These are phyloP conservation scores for Agrochola lychnidis DNA, from an alignment of 2,888 invertebrate genomes.

Conservation along the genomic window DNA sequence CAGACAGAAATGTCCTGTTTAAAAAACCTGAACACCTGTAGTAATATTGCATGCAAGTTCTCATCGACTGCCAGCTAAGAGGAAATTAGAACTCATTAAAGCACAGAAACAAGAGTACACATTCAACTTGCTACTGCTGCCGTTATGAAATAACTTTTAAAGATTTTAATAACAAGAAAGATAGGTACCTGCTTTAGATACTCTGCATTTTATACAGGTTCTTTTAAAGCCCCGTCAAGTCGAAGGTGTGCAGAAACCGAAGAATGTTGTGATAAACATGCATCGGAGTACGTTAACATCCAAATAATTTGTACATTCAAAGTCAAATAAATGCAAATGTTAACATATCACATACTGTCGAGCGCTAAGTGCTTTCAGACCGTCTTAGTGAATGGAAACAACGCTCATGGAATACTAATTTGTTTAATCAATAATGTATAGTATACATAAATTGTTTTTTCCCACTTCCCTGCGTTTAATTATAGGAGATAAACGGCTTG, in stretches of 20 bases:
- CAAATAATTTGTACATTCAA: conserved; percentile 42
- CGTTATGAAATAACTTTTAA: neutral
- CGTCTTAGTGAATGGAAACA: conserved; percentile 59
- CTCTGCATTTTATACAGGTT: neutral
- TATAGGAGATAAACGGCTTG: conserved; percentile 46
- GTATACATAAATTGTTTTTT: conserved; percentile 54
- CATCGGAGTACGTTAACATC: conserved; percentile 6
- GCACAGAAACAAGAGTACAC: neutral
- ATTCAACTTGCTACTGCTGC: neutral
- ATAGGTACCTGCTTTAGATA: neutral
- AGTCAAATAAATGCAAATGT: conserved; percentile 58
- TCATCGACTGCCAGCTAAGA: neutral
- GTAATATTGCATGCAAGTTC: neutral
- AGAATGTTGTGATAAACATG: conserved; percentile 1
- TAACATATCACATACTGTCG: conserved; percentile 58
- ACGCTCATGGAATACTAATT: conserved; percentile 61
- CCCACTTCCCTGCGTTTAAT: conserved; percentile 54
- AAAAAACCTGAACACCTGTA: neutral
- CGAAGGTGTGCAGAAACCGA: neutral
- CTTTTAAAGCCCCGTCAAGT: neutral
- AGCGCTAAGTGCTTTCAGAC: conserved; percentile 55
- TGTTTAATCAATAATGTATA: conserved; percentile 62
- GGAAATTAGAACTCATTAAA: neutral
- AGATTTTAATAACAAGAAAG: neutral
- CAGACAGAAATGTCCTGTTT: neutral